These are phyloP conservation scores for Phlogophora meticulosa DNA, from an alignment of 2,888 invertebrate genomes.

Conservation along the genomic window DNA sequence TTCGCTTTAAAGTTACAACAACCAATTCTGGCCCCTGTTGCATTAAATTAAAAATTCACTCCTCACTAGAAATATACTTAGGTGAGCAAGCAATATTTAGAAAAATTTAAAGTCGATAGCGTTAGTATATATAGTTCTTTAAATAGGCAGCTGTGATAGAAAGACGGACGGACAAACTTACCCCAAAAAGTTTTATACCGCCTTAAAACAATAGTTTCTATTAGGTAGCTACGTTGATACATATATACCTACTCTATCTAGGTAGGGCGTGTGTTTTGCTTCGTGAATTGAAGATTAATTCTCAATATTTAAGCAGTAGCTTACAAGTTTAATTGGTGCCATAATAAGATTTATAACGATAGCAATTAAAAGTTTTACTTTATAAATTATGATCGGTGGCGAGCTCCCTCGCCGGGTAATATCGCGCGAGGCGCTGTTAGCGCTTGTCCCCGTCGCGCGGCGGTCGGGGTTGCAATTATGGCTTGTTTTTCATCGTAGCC, in stretches of 20 bases:
- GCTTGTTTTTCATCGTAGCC: conserved; percentile 85
- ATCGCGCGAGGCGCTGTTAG: conserved; percentile 63
- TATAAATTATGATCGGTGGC: conserved; percentile 77
- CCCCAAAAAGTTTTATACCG: too few relatives aligned
- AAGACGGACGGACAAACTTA: too few relatives aligned
- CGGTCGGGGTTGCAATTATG: conserved; percentile 86
- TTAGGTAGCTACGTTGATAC: not conserved
- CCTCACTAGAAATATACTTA: too few relatives aligned
- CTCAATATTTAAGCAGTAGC: conserved; percentile 50
- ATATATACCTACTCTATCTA: too few relatives aligned
- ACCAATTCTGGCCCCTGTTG: too few relatives aligned
- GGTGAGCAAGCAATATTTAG: too few relatives aligned
- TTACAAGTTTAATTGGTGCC: conserved; percentile 76
- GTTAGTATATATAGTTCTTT: too few relatives aligned
- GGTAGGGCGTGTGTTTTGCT: not conserved
- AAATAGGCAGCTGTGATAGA: too few relatives aligned
- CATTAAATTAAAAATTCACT: too few relatives aligned
- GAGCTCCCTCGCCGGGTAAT: conserved; percentile 71
- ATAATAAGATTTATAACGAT: conserved; percentile 78
- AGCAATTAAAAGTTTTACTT: conserved; percentile 82
- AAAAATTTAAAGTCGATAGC: too few relatives aligned
- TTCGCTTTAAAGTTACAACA: too few relatives aligned
- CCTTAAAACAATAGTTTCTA: not conserved
- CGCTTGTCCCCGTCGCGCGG: conserved; percentile 73
- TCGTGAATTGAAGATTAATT: conserved; percentile 31